Conservation (phyloP, 2,888 invertebrate genomes). For the Lutraria lutraria region DNA sequence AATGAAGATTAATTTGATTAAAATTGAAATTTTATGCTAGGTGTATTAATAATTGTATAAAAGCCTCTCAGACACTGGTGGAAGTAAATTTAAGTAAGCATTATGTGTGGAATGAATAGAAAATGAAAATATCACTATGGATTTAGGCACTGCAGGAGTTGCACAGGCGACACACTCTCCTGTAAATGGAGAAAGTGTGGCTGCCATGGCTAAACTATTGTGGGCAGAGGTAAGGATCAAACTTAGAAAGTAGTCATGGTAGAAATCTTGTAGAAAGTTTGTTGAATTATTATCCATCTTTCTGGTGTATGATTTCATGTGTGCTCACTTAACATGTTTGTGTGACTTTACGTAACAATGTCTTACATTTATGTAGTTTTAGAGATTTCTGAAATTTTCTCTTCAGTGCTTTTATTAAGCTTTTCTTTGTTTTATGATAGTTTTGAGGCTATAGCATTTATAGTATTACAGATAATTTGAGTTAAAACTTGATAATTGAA, state of each 20-base stretch:
- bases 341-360: not conserved
- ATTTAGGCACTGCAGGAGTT: conserved; percentile 16
- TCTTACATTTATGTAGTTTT: not conserved
- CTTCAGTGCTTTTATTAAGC: too few relatives aligned
- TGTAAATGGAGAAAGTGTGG: not conserved
- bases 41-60: not conserved
- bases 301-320: not conserved
- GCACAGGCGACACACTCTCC: not conserved
- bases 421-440: too few relatives aligned
- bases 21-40: not conserved
- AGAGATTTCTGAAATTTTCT: not conserved
- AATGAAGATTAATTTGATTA: not conserved
- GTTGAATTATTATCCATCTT: not conserved
- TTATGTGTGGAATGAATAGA: not conserved
- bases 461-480: too few relatives aligned
- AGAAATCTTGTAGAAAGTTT: not conserved
- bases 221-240: conserved; percentile 11
- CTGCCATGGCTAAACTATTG: not conserved
- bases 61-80: not conserved
- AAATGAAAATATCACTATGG: not conserved
- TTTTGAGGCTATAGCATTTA: too few relatives aligned
- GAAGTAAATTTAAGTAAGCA: not conserved
- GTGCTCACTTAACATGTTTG: not conserved
- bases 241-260: not conserved
- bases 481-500: too few relatives aligned